Base-by-base conservation (phyloP, 2,113 vertebrate genomes). In the Scophthalmus maximus region DNA sequence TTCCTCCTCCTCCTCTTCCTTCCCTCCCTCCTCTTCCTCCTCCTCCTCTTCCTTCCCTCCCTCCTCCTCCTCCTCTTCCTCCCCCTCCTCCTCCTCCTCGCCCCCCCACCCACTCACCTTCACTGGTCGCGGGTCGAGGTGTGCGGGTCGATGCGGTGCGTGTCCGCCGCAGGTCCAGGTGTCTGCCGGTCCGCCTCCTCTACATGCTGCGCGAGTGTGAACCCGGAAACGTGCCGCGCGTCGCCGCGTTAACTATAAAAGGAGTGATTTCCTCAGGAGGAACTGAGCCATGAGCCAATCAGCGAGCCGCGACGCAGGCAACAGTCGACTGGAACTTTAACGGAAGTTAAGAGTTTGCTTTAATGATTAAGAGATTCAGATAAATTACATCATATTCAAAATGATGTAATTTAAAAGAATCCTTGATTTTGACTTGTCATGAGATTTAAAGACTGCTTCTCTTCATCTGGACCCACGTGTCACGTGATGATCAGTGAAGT, bases 251-350 rank as follows among this genome's bases (percentile, higher is more conserved):
- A 49, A 70, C 89, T 84, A 89, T 89, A 89, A 84, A 88, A 86
- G 88, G 89, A 89, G 83, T 73, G 81, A 78, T 86, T 81, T 87
- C 86, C 86, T 89, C 86, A 81, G 14, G 73, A 82, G 83, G 72
- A 75, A 78, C 74, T 75, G 65, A 72, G 7, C 47, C 1, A 9
- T 0, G 8, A 75, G 79, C 86, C 88, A 88, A 90, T 90, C 83
- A 81, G 30, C 4, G n/a, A 6, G 17, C 42, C 50, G 12, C 0
- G 32, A 34, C 5, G 32, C 5, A 34, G 32, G 42, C 20, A 12
- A 11, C 46, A 5, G 46, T 23, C 30, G 30, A 32, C 30, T 8
- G 30, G 30, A 32, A 32, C n/a, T n/a, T n/a, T n/a, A n/a, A n/a
- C n/a, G n/a, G n/a, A n/a, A n/a, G n/a, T n/a, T n/a, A n/a, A n/a